Conservation (phyloP, 2,113 vertebrate species). For the Podilymbus podiceps region DNA sequence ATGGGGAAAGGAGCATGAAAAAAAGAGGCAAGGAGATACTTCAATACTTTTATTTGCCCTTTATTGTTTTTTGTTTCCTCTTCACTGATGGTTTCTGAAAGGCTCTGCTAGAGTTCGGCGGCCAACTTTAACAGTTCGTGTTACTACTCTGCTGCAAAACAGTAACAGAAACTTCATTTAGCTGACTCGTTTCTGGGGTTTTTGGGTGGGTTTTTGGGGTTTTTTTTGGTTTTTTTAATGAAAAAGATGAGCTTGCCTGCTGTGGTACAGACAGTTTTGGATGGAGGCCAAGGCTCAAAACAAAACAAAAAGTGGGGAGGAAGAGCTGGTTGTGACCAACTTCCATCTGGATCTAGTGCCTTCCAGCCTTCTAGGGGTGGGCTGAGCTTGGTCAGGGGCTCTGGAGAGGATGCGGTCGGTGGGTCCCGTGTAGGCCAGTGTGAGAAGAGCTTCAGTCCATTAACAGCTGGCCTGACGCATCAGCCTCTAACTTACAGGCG, state of each 20-base stretch:
- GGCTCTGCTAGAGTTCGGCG: not conserved
- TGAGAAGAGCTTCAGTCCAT: too few species aligned
- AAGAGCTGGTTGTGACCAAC: not conserved
- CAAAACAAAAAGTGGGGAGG: not conserved
- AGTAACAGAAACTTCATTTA: not conserved
- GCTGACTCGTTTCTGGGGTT: not conserved
- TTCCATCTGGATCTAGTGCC: not conserved
- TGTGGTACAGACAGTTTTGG: not conserved
- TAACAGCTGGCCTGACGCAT: not conserved
- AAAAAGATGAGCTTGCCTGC: too few species aligned
- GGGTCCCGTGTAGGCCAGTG: not conserved
- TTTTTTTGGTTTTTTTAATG: not conserved
- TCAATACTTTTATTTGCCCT: not conserved
- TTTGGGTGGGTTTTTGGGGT: too few species aligned
- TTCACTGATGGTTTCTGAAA: not conserved
- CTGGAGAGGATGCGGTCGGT: not conserved
- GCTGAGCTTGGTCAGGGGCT: not conserved
- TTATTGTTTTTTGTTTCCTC: not conserved
- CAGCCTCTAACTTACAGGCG: accelerated
- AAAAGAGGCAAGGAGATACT: not conserved
- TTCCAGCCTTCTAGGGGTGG: not conserved
- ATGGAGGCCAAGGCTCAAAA: not conserved
- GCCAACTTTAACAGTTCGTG: not conserved
- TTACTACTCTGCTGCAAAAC: not conserved
- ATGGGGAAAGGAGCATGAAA: not conserved